Conservation (phyloP, 2,888 invertebrate genomes). For the Microctonus aethiopoides region DNA sequence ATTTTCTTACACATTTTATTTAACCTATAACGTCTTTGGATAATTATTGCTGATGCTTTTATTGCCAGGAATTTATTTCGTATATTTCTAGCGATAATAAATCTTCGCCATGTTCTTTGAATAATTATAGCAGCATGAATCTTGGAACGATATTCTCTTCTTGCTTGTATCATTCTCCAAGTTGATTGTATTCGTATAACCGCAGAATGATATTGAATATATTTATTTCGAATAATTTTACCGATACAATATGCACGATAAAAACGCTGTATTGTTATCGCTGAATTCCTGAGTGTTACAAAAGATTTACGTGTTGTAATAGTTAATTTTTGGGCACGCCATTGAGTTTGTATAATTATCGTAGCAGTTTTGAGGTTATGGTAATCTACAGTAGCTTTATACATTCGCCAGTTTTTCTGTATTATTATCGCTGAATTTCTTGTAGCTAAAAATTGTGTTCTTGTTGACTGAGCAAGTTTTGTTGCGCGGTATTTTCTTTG, state of each 20-base stretch:
- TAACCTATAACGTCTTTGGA: conserved; percentile 47
- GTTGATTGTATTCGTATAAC: conserved; percentile 53
- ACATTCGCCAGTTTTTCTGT: conserved; percentile 65
- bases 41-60: conserved; percentile 26
- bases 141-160: conserved; percentile 33
- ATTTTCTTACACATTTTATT: conserved; percentile 21
- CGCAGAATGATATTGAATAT: conserved; percentile 35
- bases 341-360: conserved; percentile 44
- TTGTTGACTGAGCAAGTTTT: conserved; percentile 36
- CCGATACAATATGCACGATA: conserved; percentile 65
- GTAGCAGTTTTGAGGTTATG: conserved; percentile 40
- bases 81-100: conserved; percentile 55
- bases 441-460: conserved; percentile 33
- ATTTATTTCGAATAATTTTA: conserved; percentile 41
- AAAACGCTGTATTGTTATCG: conserved; percentile 65
- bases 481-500: conserved; percentile 67
- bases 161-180: conserved; percentile 44
- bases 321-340: conserved; percentile 36
- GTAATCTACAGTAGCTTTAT: conserved; percentile 27
- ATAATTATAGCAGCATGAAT: conserved; percentile 56
- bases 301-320: conserved; percentile 26
- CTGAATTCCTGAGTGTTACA: conserved; percentile 54
- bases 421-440: conserved; percentile 57
- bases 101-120: conserved; percentile 66
- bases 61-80: conserved; percentile 53